Evolutionary conservation across 2,888 invertebrate genomes (phyloP).

Genomic region (Pollenia angustigena): DNA sequence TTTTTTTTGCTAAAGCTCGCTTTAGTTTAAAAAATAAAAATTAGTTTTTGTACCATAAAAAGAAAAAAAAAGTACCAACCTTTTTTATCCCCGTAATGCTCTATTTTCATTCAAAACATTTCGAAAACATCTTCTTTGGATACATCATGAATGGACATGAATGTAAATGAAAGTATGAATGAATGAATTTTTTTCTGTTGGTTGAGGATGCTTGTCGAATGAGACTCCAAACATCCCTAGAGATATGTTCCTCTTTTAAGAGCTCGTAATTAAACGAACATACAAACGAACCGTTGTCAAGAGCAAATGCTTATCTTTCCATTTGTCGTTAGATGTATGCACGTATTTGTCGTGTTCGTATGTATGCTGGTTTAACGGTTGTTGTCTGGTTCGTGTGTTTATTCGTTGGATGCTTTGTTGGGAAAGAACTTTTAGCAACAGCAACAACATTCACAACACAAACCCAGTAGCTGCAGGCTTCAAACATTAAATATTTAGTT

Average conservation of each 20-base stretch:
- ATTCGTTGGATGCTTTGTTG: constrained; percentile 63
- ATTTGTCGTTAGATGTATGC: background rate
- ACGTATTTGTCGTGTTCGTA: background rate
- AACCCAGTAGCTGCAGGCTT: constrained; percentile 60
- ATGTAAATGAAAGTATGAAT: constrained; percentile 20
- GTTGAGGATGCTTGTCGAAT: constrained; percentile 13
- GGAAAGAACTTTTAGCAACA: constrained; percentile 26
- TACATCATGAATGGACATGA: constrained; percentile 31
- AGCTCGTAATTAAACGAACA: constrained; percentile 52
- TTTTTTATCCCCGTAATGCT: background rate
- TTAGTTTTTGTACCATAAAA: no score
- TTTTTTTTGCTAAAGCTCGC: no score
- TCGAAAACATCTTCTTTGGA: constrained; percentile 18
- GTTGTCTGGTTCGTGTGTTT: constrained; percentile 29
- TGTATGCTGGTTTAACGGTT: constrained; percentile 8
- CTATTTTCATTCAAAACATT: no score
- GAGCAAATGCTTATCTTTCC: constrained; percentile 25
- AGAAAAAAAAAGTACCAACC: background rate
- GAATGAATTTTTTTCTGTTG: constrained; percentile 27
- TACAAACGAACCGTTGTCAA: constrained; percentile 8
- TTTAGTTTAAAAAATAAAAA: no score
- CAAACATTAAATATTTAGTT: constrained; percentile 59
- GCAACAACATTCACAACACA: constrained; percentile 7
- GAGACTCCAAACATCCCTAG: constrained; percentile 44
- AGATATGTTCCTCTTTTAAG: constrained; percentile 21